Evolutionary conservation across 2,888 invertebrate species (phyloP).

Genomic region (Tipula lateralis): DNA sequence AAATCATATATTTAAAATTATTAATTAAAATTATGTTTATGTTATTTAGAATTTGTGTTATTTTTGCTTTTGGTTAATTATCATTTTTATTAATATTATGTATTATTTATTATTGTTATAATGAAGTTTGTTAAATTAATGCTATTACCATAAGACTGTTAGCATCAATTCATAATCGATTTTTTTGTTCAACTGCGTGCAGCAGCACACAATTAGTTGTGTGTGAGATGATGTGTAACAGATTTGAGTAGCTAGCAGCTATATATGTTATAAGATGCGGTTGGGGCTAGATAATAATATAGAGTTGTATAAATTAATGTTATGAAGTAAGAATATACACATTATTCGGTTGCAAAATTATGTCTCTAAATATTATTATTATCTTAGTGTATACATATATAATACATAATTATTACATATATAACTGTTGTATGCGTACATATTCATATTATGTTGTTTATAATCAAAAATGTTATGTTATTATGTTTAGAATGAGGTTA

Average conservation of each 20-base stretch:
- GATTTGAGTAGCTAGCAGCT: not conserved
- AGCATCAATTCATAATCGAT: not conserved
- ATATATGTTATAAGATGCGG: not conserved
- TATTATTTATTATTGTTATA: not conserved
- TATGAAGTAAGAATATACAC: not conserved
- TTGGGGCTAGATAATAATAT: not conserved
- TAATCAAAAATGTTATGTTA: not conserved
- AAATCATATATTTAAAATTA: not conserved
- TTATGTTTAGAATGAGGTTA: not conserved
- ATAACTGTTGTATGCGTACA: not conserved
- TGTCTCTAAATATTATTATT: not conserved
- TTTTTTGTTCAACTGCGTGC: not conserved
- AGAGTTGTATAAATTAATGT: not conserved
- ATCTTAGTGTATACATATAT: not conserved
- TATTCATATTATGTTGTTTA: not conserved
- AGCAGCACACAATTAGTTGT: not conserved
- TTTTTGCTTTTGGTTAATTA: not conserved
- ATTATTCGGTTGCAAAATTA: not conserved
- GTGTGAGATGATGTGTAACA: not conserved
- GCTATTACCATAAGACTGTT: not conserved
- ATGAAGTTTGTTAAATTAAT: slow-evolving; percentile 20
- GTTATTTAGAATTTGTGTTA: not conserved
- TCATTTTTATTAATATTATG: not conserved
- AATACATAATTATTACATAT: not conserved
- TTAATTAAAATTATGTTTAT: not conserved